Evolutionary conservation across 35 echinoderm and acorn worm species (phyloP).

Genomic region (Ophiothrix spiculata): DNA sequence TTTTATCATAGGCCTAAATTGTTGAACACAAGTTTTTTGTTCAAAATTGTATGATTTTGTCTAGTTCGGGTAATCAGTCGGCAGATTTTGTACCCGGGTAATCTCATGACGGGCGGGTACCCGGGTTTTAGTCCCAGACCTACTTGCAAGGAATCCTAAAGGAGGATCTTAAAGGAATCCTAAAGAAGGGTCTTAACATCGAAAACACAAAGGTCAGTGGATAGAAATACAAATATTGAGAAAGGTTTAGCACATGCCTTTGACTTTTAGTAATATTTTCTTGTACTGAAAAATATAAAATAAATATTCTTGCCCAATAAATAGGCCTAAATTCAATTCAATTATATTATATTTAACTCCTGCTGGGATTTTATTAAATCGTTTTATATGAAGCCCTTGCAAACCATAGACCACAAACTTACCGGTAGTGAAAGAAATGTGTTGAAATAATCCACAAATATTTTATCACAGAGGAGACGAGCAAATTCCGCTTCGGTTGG

Average conservation of each 20-base stretch:
- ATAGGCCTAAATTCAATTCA: not conserved
- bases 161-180: no score
- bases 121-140: no score
- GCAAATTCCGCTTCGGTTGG: slow-evolving; percentile 93
- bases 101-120: no score
- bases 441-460: slow-evolving; percentile 94
- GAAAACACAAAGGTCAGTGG: no score
- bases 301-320: not conserved
- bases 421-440: slow-evolving; percentile 91
- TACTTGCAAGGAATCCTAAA: no score
- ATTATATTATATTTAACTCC: not conserved
- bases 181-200: no score
- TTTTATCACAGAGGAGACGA: slow-evolving; percentile 85
- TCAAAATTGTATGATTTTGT: no score
- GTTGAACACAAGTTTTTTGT: no score
- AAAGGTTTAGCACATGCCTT: not conserved
- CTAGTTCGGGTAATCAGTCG: no score
- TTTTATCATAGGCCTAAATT: not conserved
- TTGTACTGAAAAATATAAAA: not conserved
- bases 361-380: not conserved
- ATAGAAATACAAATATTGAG: not conserved
- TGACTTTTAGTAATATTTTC: not conserved
- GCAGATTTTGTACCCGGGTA: no score
- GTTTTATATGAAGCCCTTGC: not conserved
- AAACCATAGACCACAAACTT: no score